Conservation (phyloP, 2,797 vertebrate genomes). For the Aeoliscus strigatus region DNA sequence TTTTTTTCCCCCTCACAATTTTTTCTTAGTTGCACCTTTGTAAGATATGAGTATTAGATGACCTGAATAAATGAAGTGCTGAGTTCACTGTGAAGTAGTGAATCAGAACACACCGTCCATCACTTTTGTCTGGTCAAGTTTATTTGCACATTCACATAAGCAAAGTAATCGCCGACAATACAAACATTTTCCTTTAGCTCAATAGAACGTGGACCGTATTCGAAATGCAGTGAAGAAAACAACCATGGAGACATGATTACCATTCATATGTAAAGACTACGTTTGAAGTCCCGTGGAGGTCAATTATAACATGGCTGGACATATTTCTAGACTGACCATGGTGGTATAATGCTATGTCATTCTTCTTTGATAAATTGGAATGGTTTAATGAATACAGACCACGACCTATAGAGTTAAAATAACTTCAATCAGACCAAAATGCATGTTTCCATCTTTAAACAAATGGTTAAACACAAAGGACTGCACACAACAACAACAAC, state of each 20-base stretch:
- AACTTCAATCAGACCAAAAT: constrained; percentile 20
- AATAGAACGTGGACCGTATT: constrained; percentile 42
- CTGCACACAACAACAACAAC: constrained; percentile 5
- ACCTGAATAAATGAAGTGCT: too few relatives aligned
- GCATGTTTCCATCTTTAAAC: constrained; percentile 22
- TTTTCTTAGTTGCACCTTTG: too few relatives aligned
- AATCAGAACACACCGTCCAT: constrained; percentile 6
- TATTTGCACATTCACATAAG: constrained; percentile 42
- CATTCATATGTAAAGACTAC: too few relatives aligned
- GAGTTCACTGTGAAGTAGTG: background rate
- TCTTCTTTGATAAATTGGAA: constrained; percentile 6
- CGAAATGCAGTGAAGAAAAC: constrained; percentile 46
- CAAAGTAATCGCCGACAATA: constrained; percentile 2
- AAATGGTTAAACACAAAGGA: constrained; percentile 17
- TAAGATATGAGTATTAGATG: too few relatives aligned
- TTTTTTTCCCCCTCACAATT: too few relatives aligned
- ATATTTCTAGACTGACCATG: constrained; percentile 15
- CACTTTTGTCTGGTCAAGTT: constrained; percentile 17
- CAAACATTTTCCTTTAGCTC: constrained; percentile 21
- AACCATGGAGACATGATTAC: constrained; percentile 32
- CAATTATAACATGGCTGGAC: constrained; percentile 20
- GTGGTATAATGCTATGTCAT: constrained; percentile 14
- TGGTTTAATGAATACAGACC: constrained; percentile 42
- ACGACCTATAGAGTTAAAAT: constrained; percentile 29
- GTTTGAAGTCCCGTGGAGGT: constrained; percentile 8